Evolutionary conservation across 1,140 invertebrate species (phyloP).

Genomic region (Melanaphis sacchari): DNA sequence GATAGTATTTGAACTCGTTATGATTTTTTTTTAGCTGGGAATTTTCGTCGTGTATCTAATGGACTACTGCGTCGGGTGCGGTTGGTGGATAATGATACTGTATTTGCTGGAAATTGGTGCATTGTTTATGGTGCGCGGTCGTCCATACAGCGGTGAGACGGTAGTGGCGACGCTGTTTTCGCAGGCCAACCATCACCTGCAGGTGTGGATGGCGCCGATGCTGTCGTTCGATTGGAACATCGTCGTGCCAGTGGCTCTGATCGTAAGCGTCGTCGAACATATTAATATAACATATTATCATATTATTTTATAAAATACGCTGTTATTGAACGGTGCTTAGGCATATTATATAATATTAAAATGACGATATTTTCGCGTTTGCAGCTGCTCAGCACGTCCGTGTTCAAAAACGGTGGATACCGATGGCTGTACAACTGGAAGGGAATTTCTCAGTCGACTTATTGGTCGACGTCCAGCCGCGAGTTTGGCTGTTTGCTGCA

Average conservation of each 20-base stretch:
- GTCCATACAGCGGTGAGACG: constrained; percentile 83
- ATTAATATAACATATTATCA: not conserved
- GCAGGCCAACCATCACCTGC: constrained; percentile 67
- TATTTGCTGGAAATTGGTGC: constrained; percentile 79
- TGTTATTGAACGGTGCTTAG: not conserved
- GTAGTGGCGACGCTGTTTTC: constrained; percentile 72
- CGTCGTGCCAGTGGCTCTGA: constrained; percentile 77
- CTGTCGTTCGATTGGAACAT: constrained; percentile 90
- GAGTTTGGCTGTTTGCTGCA: constrained; percentile 81
- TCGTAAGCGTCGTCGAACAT: constrained; percentile 67
- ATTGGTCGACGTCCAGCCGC: constrained; percentile 80
- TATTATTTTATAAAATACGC: not conserved
- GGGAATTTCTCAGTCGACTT: constrained; percentile 67
- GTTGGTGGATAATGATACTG: constrained; percentile 85
- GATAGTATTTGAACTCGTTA: not conserved
- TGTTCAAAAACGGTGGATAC: constrained; percentile 79
- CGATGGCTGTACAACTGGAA: constrained; percentile 77
- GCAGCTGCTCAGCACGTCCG: constrained; percentile 77
- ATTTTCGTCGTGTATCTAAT: constrained; percentile 84
- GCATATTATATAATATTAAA: not conserved
- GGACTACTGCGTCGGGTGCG: constrained; percentile 80
- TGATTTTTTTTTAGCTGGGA: constrained; percentile 70
- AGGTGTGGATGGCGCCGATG: constrained; percentile 72
- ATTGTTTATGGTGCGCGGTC: constrained; percentile 81
- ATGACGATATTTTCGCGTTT: not conserved